These are phyloP conservation scores for Calliscelio sp. DNA, from an alignment of 2,888 invertebrate species.

Conservation along the genomic window DNA sequence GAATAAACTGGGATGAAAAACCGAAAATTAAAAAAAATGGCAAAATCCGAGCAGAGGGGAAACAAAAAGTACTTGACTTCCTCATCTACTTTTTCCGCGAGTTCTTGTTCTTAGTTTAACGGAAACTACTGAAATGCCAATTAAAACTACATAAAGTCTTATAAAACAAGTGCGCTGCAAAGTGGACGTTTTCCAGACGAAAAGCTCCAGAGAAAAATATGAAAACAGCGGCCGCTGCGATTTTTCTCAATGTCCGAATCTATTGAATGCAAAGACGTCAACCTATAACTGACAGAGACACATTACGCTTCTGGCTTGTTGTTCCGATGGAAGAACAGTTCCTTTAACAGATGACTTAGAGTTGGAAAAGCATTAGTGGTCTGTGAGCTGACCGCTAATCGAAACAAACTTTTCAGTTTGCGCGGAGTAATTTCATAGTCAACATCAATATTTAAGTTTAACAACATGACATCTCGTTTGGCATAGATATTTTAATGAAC, in stretches of 20 bases:
- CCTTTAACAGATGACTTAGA: constrained; percentile 64
- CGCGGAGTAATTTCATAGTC: constrained; percentile 42
- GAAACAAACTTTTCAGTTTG: constrained; percentile 56
- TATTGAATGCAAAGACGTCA: constrained; percentile 39
- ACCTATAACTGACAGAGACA: constrained; percentile 44
- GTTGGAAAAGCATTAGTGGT: constrained; percentile 60
- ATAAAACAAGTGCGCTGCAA: constrained; percentile 55
- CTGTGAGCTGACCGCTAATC: constrained; percentile 55
- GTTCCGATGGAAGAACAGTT: constrained; percentile 42
- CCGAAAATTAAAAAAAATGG: constrained; percentile 45
- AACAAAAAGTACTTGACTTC: constrained; percentile 65
- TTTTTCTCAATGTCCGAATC: constrained; percentile 35
- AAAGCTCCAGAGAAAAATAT: constrained; percentile 27
- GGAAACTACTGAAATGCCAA: constrained; percentile 67
- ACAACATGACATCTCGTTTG: constrained; percentile 12
- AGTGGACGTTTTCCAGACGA: constrained; percentile 54
- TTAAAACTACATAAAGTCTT: constrained; percentile 67
- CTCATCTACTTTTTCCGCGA: constrained; percentile 47
- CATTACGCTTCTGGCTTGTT: constrained; percentile 41
- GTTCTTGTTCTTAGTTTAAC: constrained; percentile 66
- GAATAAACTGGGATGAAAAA: constrained; percentile 42
- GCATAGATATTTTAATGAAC: neutral
- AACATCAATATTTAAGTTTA: constrained; percentile 53
- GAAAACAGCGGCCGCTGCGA: constrained; percentile 6
- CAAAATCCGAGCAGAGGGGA: constrained; percentile 41